Evolutionary conservation across 2,797 vertebrate genomes (phyloP).

Genomic region (Thalassophryne amazonica): DNA sequence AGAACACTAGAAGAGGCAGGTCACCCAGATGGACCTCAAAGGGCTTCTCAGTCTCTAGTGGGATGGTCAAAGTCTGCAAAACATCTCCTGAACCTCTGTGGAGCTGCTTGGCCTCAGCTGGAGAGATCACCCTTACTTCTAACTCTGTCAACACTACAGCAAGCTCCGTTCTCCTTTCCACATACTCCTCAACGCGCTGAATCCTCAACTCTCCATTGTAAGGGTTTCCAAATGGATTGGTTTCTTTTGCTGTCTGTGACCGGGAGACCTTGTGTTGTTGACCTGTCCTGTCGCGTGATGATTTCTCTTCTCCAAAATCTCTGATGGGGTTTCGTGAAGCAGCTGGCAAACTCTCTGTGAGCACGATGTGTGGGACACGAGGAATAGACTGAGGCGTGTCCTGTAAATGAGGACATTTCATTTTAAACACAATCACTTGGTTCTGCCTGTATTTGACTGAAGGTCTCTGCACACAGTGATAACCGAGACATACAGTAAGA

Average conservation of each 20-base stretch:
- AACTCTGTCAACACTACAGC: slow-evolving; percentile 43
- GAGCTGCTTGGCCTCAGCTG: slow-evolving; percentile 30
- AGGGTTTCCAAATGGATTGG: slow-evolving; percentile 2
- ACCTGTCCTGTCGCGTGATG: slow-evolving; percentile 2
- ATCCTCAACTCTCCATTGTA: slow-evolving; percentile 16
- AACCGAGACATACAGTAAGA: too few relatives aligned
- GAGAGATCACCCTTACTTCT: slow-evolving; percentile 38
- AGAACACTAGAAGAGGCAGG: slow-evolving; percentile 27
- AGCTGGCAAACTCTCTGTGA: slow-evolving; percentile 80
- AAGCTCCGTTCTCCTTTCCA: slow-evolving; percentile 14
- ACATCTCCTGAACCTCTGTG: slow-evolving; percentile 2
- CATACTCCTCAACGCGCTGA: slow-evolving; percentile 23
- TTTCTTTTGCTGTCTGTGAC: neutral
- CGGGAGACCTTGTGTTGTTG: neutral
- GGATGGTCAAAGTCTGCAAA: slow-evolving; percentile 39
- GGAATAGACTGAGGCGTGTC: slow-evolving; percentile 46
- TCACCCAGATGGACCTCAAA: slow-evolving; percentile 26
- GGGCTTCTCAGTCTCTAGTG: slow-evolving; percentile 15
- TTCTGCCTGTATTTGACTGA: neutral
- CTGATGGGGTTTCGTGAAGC: slow-evolving; percentile 59
- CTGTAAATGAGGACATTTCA: slow-evolving; percentile 65
- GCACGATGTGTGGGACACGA: slow-evolving; percentile 80
- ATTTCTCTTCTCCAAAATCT: slow-evolving; percentile 35
- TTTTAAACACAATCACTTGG: slow-evolving; percentile 23
- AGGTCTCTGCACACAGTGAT: neutral